Percentiles rank a stretch among this genome's conserved stretches.
Evolutionary conservation across 64 coral and sea anemone genomes (phyloP).

Genomic region (Pachyseris speciosa): DNA sequence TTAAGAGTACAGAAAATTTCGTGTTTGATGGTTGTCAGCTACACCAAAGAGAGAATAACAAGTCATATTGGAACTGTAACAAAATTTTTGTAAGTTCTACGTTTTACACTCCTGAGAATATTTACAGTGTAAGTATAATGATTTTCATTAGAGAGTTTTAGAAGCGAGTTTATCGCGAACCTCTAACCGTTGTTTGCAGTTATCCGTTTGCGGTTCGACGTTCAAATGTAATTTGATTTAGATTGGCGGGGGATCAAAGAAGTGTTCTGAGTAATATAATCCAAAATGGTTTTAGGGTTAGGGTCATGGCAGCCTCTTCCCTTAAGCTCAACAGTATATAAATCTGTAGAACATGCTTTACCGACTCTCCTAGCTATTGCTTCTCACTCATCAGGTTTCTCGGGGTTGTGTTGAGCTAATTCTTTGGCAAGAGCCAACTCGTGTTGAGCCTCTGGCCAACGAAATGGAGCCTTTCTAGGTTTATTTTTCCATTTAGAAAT

Average conservation of each 20-base stretch:
- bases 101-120: too few species aligned
- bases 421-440: slow-evolving; percentile 16
- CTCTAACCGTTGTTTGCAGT: slow-evolving; percentile 3
- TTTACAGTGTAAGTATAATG: too few species aligned
- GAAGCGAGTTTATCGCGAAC: not conserved
- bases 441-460: slow-evolving; percentile 42
- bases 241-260: slow-evolving; percentile 39
- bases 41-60: too few species aligned
- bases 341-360: slow-evolving; percentile 24
- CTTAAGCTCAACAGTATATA: slow-evolving; percentile 23
- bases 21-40: too few species aligned
- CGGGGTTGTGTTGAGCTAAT: slow-evolving; percentile 18
- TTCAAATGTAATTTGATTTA: slow-evolving; percentile 58
- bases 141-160: not conserved
- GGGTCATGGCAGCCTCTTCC: slow-evolving; percentile 61
- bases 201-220: slow-evolving; percentile 53
- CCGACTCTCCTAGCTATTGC: slow-evolving; percentile 17
- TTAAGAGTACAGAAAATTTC: too few species aligned
- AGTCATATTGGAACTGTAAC: too few species aligned
- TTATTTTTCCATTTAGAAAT: slow-evolving; percentile 50
- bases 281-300: too few species aligned
- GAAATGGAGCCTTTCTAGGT: slow-evolving; percentile 50
- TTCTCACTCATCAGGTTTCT: slow-evolving; percentile 49
- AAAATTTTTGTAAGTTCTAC: too few species aligned
- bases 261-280: slow-evolving; percentile 65